phyloP scores from a whole-genome alignment of 23 tunicate species.

The Trididemnum miniatum region DNA sequence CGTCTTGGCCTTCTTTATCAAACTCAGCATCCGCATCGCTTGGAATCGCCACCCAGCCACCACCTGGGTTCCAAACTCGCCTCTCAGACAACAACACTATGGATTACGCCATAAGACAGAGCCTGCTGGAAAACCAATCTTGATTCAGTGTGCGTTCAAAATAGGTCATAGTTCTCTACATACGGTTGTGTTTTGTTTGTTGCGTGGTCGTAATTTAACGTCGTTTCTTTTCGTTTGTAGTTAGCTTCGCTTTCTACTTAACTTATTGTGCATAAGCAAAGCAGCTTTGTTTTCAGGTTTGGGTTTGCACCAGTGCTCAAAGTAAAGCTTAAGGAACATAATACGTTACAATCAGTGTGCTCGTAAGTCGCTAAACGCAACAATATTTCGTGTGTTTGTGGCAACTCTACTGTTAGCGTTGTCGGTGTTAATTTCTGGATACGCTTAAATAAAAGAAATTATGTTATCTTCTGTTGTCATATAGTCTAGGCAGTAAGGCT shows the following conservation, averaged over 20 bases:
- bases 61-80: conserved; percentile 83
- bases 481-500: too few relatives aligned
- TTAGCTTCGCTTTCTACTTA: not conserved
- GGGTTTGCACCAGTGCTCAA: too few relatives aligned
- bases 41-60: conserved; percentile 45
- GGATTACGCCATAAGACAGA: conserved; percentile 64
- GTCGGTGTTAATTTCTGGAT: conserved; percentile 22
- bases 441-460: conserved; percentile 24
- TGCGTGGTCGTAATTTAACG: conserved; percentile 26
- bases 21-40: not conserved
- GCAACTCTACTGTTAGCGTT: not conserved
- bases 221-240: conserved; percentile 9
- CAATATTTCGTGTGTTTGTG: not conserved
- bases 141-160: conserved; percentile 9
- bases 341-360: not conserved
- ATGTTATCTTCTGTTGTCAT: too few relatives aligned
- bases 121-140: conserved; percentile 74
- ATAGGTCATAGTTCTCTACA: not conserved
- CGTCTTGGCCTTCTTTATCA: conserved; percentile 47
- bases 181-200: conserved; percentile 6
- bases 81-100: conserved; percentile 47
- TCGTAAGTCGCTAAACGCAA: not conserved
- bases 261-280: not conserved
- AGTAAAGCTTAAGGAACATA: too few relatives aligned
- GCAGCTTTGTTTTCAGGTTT: too few relatives aligned